Evolutionary conservation across 2,113 vertebrate genomes (phyloP).

Genomic region (Guaruba guarouba): DNA sequence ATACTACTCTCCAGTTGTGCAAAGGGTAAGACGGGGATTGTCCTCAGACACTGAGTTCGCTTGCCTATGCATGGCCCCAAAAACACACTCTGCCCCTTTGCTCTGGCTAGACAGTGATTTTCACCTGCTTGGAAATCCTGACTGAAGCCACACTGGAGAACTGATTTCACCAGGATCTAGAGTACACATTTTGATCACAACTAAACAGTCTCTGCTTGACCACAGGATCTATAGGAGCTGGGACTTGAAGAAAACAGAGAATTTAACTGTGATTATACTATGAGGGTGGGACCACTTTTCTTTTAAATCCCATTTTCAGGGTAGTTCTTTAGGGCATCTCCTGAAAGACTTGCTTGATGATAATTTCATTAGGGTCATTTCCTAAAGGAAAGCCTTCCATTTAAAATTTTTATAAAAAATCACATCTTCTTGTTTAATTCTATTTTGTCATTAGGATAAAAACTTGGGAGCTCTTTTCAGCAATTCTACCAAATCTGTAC

Average conservation of each 20-base stretch:
- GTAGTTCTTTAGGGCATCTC: background rate
- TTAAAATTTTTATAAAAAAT: background rate
- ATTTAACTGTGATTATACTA: background rate
- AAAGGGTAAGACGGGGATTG: background rate
- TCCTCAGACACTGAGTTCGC: background rate
- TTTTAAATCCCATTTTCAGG: background rate
- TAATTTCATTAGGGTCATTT: background rate
- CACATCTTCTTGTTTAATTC: background rate
- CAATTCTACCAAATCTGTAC: background rate
- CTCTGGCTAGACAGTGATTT: background rate
- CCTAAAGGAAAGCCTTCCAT: background rate
- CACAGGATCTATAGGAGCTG: background rate
- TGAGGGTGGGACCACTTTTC: background rate
- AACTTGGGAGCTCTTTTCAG: background rate
- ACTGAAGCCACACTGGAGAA: background rate
- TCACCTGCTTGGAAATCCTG: background rate
- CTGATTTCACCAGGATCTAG: background rate
- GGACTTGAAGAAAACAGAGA: background rate
- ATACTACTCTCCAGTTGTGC: background rate
- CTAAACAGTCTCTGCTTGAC: background rate
- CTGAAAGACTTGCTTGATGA: background rate
- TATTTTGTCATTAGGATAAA: background rate
- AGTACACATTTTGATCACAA: background rate
- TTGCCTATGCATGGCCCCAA: background rate
- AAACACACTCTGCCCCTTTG: background rate